Percentiles rank a stretch among this genome's conserved stretches.
phyloP scores from a whole-genome alignment of 2,797 vertebrate species.

The Onychomys arenicola region DNA sequence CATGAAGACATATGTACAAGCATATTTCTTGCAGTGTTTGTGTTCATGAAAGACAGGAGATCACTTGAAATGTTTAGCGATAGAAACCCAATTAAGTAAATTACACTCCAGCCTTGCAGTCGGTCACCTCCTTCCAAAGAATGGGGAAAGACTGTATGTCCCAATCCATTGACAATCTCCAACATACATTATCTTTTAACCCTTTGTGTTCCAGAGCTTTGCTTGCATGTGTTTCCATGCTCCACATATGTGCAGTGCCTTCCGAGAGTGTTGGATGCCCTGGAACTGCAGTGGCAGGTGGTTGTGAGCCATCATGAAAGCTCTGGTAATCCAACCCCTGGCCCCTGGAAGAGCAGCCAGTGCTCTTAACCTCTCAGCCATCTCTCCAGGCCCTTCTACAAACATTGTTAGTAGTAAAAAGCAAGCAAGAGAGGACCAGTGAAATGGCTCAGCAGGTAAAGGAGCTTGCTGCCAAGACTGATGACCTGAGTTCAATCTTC shows the following conservation, averaged over 20 bases:
- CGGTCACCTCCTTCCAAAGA: constrained; percentile 53
- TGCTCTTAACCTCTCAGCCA: background rate
- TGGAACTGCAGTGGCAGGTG: background rate
- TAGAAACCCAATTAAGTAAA: constrained; percentile 75
- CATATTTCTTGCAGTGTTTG: constrained; percentile 76
- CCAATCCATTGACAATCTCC: background rate
- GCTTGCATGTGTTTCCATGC: background rate
- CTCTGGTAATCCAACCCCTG: too few relatives aligned
- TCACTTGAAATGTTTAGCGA: constrained; percentile 77
- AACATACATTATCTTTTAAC: background rate
- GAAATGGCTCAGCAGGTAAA: background rate
- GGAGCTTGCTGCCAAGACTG: background rate
- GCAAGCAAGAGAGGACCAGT: background rate
- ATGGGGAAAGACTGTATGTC: background rate
- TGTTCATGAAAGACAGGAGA: constrained; percentile 75
- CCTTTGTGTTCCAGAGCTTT: background rate
- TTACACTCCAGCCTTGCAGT: constrained; percentile 43
- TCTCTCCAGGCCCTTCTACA: background rate
- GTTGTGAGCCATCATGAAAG: background rate
- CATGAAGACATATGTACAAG: constrained; percentile 73
- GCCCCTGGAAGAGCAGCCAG: background rate
- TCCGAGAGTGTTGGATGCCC: background rate
- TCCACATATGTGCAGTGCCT: background rate
- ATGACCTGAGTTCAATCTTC: background rate
- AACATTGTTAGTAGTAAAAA: background rate